Evolutionary conservation across 2,888 invertebrate genomes (phyloP).

Genomic region (Eutolmus rufibarbis): DNA sequence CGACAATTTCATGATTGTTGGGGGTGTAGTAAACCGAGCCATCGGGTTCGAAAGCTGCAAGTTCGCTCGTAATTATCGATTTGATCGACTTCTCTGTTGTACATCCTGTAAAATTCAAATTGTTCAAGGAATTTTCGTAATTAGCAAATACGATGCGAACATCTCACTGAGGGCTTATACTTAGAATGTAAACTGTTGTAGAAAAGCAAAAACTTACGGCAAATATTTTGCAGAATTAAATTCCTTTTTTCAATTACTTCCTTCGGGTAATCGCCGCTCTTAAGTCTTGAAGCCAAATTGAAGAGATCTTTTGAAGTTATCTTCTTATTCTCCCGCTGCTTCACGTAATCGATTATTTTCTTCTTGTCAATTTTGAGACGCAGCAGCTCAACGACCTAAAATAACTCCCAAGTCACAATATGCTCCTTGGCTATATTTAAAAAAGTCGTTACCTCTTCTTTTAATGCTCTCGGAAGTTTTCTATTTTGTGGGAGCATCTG

Average conservation of each 20-base stretch:
- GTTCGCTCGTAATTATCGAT: conserved; percentile 1
- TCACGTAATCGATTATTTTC: conserved; percentile 47
- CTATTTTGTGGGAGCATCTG: conserved; percentile 40
- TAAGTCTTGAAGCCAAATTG: conserved; percentile 41
- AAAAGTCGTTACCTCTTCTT: conserved; percentile 37
- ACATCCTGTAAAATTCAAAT: not conserved
- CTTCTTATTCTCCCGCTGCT: conserved; percentile 41
- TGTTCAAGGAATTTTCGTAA: too few species aligned
- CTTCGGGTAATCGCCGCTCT: not conserved
- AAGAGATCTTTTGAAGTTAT: conserved; percentile 45
- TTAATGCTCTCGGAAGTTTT: conserved; percentile 17
- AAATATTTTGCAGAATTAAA: not conserved
- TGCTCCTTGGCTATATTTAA: not conserved
- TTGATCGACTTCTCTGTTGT: conserved; percentile 34
- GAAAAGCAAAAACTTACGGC: not conserved
- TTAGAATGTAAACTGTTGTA: too few species aligned
- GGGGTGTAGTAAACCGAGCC: not conserved
- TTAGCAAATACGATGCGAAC: too few species aligned
- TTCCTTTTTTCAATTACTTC: not conserved
- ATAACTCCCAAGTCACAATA: not conserved
- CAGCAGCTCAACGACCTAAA: conserved; percentile 45
- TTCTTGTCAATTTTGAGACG: conserved; percentile 44
- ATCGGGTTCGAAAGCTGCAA: not conserved
- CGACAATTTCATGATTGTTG: conserved; percentile 9
- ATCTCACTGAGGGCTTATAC: too few species aligned